Conservation (phyloP, 2,888 invertebrate species). For the Aphodius granarius region DNA sequence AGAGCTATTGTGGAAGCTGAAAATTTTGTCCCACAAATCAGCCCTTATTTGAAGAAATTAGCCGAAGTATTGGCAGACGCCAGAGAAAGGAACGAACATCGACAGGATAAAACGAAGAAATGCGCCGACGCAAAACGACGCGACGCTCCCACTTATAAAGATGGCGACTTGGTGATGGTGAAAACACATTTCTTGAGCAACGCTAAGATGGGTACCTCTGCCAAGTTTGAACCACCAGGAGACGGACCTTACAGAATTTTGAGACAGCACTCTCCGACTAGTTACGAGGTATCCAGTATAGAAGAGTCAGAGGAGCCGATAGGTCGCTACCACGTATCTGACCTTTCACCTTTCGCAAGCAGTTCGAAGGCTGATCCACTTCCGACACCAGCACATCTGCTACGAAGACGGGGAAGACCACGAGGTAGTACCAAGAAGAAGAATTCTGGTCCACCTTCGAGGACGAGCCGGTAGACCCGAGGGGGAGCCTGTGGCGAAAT, state of each 20-base stretch:
- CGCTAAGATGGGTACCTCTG: background rate
- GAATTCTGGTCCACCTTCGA: slow-evolving; percentile 2
- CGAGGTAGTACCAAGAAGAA: background rate
- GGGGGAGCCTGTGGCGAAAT: slow-evolving; percentile 1
- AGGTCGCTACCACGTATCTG: slow-evolving; percentile 11
- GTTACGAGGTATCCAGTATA: slow-evolving; percentile 19
- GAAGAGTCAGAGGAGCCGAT: slow-evolving; percentile 23
- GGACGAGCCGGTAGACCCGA: background rate
- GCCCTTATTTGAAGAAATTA: slow-evolving; percentile 5
- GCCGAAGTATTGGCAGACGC: background rate
- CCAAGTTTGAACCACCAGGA: slow-evolving; percentile 10
- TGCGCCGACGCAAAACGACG: background rate
- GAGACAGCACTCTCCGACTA: slow-evolving; percentile 1
- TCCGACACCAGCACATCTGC: background rate
- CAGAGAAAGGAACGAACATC: slow-evolving; percentile 8
- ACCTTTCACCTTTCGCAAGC: background rate
- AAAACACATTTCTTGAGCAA: slow-evolving; percentile 8
- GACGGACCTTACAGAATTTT: slow-evolving; percentile 18
- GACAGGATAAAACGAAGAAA: slow-evolving; percentile 19
- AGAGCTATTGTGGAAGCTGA: slow-evolving; percentile 22
- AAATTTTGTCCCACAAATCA: slow-evolving; percentile 26
- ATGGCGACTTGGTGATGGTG: slow-evolving; percentile 4
- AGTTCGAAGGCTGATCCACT: background rate
- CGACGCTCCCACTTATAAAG: background rate
- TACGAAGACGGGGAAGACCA: slow-evolving; percentile 12